These are phyloP conservation scores for Fulmarus glacialis DNA, from an alignment of 2,113 vertebrate genomes.

Conservation along the genomic window DNA sequence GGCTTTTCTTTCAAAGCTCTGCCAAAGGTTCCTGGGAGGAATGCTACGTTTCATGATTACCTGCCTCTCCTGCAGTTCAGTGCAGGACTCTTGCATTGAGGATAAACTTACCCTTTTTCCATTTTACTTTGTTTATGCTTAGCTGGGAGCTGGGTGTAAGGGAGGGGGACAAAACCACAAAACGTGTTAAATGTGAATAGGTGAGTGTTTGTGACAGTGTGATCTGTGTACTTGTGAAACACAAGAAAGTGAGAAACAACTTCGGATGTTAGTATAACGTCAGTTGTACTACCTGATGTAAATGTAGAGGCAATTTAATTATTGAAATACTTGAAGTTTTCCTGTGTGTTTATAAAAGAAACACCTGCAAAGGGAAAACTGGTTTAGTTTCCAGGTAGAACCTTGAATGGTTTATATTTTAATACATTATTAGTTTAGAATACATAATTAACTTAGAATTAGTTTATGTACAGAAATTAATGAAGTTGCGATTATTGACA, in stretches of 20 bases:
- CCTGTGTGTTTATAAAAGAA: not conserved
- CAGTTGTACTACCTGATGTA: not conserved
- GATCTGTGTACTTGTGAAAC: not conserved
- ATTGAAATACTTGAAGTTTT: not conserved
- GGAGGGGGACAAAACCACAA: not conserved
- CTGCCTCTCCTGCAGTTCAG: not conserved
- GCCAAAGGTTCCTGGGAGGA: not conserved
- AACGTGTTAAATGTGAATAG: not conserved
- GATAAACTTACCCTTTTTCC: not conserved
- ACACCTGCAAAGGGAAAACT: not conserved
- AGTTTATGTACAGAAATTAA: not conserved
- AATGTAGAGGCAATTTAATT: not conserved
- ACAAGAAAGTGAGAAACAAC: not conserved
- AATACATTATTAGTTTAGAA: not conserved
- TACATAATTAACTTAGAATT: not conserved
- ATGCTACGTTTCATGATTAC: not conserved
- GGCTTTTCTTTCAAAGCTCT: not conserved
- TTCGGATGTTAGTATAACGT: not conserved
- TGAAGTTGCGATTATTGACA: not conserved
- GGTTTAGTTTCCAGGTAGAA: not conserved
- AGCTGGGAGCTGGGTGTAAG: not conserved
- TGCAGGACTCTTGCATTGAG: rapidly evolving
- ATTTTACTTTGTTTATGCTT: not conserved
- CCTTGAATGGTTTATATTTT: not conserved
- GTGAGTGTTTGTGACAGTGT: not conserved